Evolutionary conservation across 2,797 vertebrate genomes (phyloP).

Genomic region (Argya squamiceps): DNA sequence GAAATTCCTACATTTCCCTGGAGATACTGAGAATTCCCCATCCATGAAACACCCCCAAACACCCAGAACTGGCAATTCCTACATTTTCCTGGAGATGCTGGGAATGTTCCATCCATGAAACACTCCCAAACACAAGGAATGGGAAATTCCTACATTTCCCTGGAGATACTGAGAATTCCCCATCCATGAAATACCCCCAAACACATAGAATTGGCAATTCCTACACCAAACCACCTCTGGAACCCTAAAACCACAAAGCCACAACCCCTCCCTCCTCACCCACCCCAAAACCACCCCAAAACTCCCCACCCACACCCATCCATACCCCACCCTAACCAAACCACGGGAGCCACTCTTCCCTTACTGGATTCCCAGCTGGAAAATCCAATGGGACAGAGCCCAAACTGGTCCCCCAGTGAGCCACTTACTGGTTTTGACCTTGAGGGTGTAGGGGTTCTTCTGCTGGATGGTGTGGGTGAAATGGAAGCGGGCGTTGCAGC

Average conservation of each 20-base stretch:
- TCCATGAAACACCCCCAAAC: fast-evolving
- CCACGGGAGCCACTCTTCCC: fast-evolving
- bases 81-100: no score
- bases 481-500: constrained; percentile 94
- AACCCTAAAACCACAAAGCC: fast-evolving
- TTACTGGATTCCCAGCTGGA: fast-evolving
- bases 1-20: background rate
- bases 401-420: fast-evolving
- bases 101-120: no score
- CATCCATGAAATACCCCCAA: fast-evolving
- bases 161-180: fast-evolving
- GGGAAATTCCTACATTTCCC: background rate
- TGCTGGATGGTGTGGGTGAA: constrained; percentile 99
- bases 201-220: fast-evolving
- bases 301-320: background rate
- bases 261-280: background rate
- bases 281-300: fast-evolving
- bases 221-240: background rate
- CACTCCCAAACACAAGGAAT: background rate
- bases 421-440: constrained; percentile 83
- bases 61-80: fast-evolving
- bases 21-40: fast-evolving
- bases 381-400: fast-evolving
- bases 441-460: constrained; percentile 94
- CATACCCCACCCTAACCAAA: fast-evolving